phyloP scores from a whole-genome alignment of 2,113 vertebrate genomes.

The Jacana jacana region DNA sequence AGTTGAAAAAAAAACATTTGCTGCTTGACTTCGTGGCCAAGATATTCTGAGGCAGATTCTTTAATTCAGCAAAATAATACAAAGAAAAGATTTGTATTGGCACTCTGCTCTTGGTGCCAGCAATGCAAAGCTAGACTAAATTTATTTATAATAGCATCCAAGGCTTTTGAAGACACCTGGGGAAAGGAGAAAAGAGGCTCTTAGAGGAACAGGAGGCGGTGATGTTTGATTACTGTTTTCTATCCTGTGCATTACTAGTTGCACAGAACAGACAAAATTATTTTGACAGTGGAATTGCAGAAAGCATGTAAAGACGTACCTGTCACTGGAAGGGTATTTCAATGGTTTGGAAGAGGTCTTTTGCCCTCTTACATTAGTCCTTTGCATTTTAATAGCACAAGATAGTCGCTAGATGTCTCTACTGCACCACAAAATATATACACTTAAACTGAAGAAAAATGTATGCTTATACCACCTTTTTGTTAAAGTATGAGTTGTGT shows the following conservation, averaged over 20 bases:
- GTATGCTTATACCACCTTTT: not conserved
- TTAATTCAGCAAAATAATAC: not conserved
- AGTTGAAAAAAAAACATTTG: not conserved
- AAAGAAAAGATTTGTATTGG: not conserved
- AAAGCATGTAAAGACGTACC: not conserved
- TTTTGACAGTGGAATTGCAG: not conserved
- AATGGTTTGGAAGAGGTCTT: not conserved
- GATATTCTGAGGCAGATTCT: not conserved
- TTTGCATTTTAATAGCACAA: not conserved
- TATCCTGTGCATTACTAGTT: not conserved
- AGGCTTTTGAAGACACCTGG: not conserved
- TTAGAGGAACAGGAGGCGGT: not conserved
- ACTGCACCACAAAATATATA: not conserved
- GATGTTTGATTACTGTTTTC: not conserved
- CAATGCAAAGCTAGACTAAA: not conserved
- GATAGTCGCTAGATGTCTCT: constrained; percentile 30
- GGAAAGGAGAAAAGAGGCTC: not conserved
- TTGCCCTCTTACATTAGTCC: not conserved
- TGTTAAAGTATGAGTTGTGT: not conserved
- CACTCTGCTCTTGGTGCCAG: not conserved
- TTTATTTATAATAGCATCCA: not conserved
- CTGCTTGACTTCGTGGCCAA: not conserved
- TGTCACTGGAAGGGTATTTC: not conserved
- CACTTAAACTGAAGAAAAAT: not conserved
- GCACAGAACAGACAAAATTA: not conserved